Conservation (phyloP, 1,140 invertebrate genomes). For the Anastrepha obliqua region DNA sequence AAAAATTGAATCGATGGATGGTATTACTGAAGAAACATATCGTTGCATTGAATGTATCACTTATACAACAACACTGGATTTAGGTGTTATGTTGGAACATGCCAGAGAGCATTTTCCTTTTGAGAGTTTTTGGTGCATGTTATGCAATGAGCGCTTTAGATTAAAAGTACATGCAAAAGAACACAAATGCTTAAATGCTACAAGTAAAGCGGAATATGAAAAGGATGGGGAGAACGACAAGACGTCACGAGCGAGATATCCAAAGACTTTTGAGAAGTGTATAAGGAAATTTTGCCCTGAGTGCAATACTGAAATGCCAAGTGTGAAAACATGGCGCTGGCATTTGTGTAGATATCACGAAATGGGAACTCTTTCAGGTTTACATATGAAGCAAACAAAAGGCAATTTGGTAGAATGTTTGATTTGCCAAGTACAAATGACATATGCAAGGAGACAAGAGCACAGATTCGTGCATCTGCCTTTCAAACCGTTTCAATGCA, state of each 20-base stretch:
- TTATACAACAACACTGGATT: neutral
- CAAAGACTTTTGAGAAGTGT: conserved; percentile 6
- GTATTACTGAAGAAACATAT: neutral
- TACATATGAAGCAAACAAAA: conserved; percentile 22
- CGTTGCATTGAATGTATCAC: neutral
- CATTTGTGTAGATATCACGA: conserved; percentile 35
- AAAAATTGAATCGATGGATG: neutral
- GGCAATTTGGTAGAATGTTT: conserved; percentile 34
- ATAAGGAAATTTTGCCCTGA: conserved; percentile 39
- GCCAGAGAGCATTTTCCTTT: conserved; percentile 25
- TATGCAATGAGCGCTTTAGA: conserved; percentile 3
- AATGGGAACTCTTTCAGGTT: neutral
- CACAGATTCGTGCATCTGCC: conserved; percentile 26
- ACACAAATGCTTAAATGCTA: conserved; percentile 13
- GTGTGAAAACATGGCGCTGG: conserved; percentile 2
- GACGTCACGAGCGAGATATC: neutral
- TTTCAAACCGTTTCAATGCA: neutral
- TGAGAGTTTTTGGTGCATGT: conserved; percentile 26
- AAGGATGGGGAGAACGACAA: neutral
- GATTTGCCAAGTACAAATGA: neutral
- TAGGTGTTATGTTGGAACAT: conserved; percentile 9
- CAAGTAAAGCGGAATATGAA: neutral
- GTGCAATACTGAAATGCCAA: conserved; percentile 13
- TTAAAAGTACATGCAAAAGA: neutral
- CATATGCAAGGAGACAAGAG: neutral